Percentiles rank a stretch among this genome's conserved stretches.
Evolutionary conservation across 2,888 invertebrate species (phyloP).

Genomic region (Heliconius cydno): DNA sequence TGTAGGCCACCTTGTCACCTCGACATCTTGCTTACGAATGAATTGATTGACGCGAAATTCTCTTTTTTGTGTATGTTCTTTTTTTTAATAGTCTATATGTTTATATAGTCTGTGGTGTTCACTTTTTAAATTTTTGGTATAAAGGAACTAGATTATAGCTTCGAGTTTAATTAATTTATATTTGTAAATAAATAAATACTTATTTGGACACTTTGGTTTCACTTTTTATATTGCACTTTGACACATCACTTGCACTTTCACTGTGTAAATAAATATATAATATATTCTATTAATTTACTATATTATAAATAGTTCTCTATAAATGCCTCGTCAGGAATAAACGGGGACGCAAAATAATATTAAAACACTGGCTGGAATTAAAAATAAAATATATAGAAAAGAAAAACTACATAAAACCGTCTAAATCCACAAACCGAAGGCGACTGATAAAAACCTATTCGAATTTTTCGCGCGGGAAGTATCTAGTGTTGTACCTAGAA

Average conservation of each 20-base stretch:
- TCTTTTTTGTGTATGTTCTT: conserved; percentile 6
- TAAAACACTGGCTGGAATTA: conserved; percentile 17
- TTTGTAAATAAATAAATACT: conserved; percentile 36
- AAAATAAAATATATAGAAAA: conserved; percentile 43
- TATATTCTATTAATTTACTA: neutral
- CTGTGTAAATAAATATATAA: conserved; percentile 18
- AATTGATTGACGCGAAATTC: neutral
- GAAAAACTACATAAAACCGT: conserved; percentile 46
- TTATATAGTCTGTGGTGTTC: neutral
- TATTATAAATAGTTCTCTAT: conserved; percentile 8
- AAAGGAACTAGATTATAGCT: neutral
- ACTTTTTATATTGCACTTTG: conserved; percentile 47
- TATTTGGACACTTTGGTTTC: conserved; percentile 70
- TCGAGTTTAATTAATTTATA: conserved; percentile 27
- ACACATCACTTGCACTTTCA: conserved; percentile 28
- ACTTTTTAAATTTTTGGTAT: conserved; percentile 32
- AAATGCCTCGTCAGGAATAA: conserved; percentile 2
- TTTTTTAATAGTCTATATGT: conserved; percentile 5
- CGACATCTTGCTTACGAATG: conserved; percentile 68
- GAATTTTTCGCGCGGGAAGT: conserved; percentile 83
- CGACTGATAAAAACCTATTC: conserved; percentile 81
- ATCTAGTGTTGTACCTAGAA: conserved; percentile 66
- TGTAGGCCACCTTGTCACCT: conserved; percentile 87
- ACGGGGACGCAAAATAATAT: conserved; percentile 7
- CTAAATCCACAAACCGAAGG: conserved; percentile 60